These are phyloP conservation scores for Menidia beryllina DNA, from an alignment of 2,113 vertebrate genomes.

Conservation along the genomic window DNA sequence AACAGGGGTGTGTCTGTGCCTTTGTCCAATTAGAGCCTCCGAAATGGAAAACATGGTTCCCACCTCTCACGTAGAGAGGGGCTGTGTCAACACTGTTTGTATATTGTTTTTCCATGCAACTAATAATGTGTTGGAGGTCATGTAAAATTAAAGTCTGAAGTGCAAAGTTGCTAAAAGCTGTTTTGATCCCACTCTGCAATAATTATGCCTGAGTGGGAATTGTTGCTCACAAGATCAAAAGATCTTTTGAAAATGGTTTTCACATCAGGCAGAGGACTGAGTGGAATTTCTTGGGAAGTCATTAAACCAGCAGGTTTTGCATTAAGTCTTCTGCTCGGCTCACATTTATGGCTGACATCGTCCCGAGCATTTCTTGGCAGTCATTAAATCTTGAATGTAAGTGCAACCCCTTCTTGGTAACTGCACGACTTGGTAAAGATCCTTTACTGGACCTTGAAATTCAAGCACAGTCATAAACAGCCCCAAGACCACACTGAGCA, in stretches of 20 bases:
- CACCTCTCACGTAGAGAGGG: conserved; percentile 10
- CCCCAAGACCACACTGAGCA: neutral
- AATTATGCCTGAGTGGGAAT: neutral
- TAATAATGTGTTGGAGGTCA: neutral
- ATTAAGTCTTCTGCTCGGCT: conserved; percentile 2
- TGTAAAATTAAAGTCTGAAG: neutral
- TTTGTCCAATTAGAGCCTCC: conserved; percentile 50
- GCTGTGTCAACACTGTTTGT: neutral
- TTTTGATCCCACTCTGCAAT: neutral
- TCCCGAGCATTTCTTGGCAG: conserved; percentile 31
- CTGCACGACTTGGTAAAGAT: conserved; percentile 43
- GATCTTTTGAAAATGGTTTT: conserved; percentile 4
- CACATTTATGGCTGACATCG: conserved; percentile 16
- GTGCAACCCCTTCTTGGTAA: conserved; percentile 16
- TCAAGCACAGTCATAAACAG: conserved; percentile 49
- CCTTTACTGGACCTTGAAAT: conserved; percentile 42
- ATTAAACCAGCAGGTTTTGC: conserved; percentile 13
- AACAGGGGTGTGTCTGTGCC: conserved; percentile 38
- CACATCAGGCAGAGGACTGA: neutral
- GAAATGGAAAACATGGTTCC: conserved; percentile 55
- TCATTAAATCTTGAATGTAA: conserved; percentile 47
- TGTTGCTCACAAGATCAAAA: neutral
- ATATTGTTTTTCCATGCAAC: conserved; percentile 2
- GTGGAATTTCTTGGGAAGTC: neutral
- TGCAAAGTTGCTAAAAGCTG: conserved; percentile 3